Evolutionary conservation across 1,140 invertebrate species (phyloP).

Genomic region (Pomacea maculata): DNA sequence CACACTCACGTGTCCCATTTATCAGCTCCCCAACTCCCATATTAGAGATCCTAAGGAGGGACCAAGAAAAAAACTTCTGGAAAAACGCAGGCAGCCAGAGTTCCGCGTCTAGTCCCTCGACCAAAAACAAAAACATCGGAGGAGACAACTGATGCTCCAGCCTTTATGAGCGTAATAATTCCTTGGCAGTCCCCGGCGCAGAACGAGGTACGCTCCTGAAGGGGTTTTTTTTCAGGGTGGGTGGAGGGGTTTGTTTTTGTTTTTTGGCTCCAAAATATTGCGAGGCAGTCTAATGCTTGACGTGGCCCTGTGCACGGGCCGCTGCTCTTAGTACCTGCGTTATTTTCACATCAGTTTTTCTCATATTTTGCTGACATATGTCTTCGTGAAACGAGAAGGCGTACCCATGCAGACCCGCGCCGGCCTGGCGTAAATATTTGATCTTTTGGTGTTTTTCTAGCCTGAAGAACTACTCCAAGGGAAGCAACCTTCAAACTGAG

Average conservation of each 20-base stretch:
- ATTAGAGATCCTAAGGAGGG: no score
- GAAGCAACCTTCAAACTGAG: constrained; percentile 20
- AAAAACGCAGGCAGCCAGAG: no score
- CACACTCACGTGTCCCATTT: no score
- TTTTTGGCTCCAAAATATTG: no score
- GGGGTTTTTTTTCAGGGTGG: no score
- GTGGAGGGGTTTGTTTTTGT: neutral
- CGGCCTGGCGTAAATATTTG: constrained; percentile 27
- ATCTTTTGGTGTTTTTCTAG: constrained; percentile 28
- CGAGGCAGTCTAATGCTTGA: no score
- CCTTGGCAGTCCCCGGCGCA: neutral
- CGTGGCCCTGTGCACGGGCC: no score
- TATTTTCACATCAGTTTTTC: constrained; percentile 29
- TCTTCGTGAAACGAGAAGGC: constrained; percentile 24
- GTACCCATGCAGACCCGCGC: constrained; percentile 15
- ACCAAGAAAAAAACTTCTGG: no score
- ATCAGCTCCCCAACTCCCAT: no score
- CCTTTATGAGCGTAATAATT: constrained; percentile 6
- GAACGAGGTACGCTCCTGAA: no score
- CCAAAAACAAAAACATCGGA: constrained; percentile 2
- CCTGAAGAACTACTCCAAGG: constrained; percentile 21
- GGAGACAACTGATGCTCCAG: neutral
- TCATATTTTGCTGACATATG: constrained; percentile 30
- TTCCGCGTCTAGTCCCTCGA: neutral
- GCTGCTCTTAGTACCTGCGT: neutral